Percentiles rank a stretch among this genome's conserved stretches.
Conservation (phyloP, 2,888 invertebrate species). For the Tenthredo distinguenda region DNA sequence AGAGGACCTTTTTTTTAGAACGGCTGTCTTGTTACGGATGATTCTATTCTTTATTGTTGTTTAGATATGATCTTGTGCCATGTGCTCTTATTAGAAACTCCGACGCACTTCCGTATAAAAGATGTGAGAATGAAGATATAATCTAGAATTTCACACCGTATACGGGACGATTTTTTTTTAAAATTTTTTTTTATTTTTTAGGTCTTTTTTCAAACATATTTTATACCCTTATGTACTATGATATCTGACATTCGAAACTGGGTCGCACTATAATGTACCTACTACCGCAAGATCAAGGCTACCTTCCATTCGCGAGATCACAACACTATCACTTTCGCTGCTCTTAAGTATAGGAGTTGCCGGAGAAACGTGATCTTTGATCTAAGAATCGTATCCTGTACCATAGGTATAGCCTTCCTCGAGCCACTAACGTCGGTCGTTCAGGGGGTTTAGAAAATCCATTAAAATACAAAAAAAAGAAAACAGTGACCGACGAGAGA, state of each 20-base stretch:
- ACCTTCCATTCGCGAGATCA: conserved; percentile 6
- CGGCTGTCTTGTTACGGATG: background rate
- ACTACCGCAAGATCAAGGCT: conserved; percentile 33
- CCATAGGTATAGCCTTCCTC: too few relatives aligned
- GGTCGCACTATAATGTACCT: background rate
- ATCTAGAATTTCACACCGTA: conserved; percentile 5
- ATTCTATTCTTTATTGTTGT: background rate
- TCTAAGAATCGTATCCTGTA: background rate
- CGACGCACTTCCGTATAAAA: background rate
- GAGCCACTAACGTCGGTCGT: too few relatives aligned
- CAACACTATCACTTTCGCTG: conserved; percentile 41
- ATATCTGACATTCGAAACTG: conserved; percentile 1
- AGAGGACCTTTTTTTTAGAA: background rate
- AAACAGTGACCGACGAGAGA: too few relatives aligned
- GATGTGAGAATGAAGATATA: background rate
- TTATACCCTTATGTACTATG: background rate
- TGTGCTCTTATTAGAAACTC: background rate
- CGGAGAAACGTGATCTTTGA: conserved; percentile 29
- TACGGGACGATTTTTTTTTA: background rate
- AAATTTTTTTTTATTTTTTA: background rate
- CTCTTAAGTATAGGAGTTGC: background rate
- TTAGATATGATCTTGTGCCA: background rate
- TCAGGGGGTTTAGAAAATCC: too few relatives aligned
- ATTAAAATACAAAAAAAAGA: too few relatives aligned
- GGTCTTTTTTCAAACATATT: background rate